A percentile compares a stretch with the other conserved stretches of the same genome.
These are phyloP conservation scores for Zosterops borbonicus DNA, from an alignment of 2,113 vertebrate species.

Conservation along the genomic window DNA sequence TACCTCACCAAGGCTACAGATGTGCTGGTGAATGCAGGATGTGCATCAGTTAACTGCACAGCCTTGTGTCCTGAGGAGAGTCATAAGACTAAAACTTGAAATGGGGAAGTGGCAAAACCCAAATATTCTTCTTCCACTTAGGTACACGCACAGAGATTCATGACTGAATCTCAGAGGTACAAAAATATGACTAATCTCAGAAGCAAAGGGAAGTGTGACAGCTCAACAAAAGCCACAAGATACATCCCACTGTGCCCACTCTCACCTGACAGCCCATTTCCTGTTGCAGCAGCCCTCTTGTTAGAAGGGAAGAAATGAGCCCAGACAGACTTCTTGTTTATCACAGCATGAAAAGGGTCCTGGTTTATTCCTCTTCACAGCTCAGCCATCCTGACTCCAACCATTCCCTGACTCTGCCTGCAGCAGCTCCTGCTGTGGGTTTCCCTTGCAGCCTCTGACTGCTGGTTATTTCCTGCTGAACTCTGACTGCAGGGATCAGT, in stretches of 20 bases:
- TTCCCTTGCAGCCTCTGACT: not conserved
- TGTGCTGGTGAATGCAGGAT: not conserved
- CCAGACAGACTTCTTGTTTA: not conserved
- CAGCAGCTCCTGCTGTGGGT: not conserved
- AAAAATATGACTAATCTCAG: not conserved
- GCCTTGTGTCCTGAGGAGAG: not conserved
- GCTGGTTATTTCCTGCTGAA: not conserved
- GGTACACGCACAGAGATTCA: not conserved
- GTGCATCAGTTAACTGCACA: not conserved
- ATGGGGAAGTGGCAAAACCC: not conserved
- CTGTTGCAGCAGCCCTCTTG: not conserved
- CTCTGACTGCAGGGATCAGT: not conserved
- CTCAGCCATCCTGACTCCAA: not conserved
- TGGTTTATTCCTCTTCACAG: not conserved
- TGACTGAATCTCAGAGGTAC: not conserved
- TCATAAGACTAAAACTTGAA: constrained; percentile 16
- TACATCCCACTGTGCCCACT: not conserved
- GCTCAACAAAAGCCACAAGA: not conserved
- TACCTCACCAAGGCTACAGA: not conserved
- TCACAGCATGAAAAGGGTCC: not conserved
- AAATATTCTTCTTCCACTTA: not conserved
- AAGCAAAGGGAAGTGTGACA: not conserved
- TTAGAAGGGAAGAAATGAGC: not conserved
- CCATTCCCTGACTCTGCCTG: not conserved
- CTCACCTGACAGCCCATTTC: not conserved